These are phyloP conservation scores for Pseudomyrmex flavicornis DNA, from an alignment of 1,140 invertebrate species.

Conservation along the genomic window DNA sequence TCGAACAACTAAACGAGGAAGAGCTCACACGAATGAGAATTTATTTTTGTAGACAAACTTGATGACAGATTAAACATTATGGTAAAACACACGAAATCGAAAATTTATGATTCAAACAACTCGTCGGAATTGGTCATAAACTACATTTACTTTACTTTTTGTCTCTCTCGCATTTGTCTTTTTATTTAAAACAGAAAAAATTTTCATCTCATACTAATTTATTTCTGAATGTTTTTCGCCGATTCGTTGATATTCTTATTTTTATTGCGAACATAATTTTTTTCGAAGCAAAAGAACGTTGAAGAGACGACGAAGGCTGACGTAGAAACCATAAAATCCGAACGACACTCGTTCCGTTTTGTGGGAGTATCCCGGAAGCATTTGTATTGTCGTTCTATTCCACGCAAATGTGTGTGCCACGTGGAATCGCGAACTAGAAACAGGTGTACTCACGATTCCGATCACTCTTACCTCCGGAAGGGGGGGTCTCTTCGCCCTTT, in stretches of 20 bases:
- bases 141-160: not conserved
- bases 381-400: conserved; percentile 17
- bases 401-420: conserved; percentile 18
- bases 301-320: conserved; percentile 25
- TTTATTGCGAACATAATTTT: not conserved
- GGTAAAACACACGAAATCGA: not conserved
- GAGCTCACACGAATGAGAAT: conserved; percentile 13
- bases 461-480: conserved; percentile 41
- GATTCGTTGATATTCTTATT: not conserved
- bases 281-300: not conserved
- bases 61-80: not conserved
- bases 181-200: not conserved
- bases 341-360: conserved; percentile 2
- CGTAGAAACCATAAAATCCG: conserved; percentile 13
- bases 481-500: conserved; percentile 47
- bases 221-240: not conserved
- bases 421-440: conserved; percentile 16
- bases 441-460: conserved; percentile 31
- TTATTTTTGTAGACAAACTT: not conserved
- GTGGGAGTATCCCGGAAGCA: conserved; percentile 12
- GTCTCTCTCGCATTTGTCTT: not conserved
- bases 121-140: not conserved
- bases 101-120: not conserved
- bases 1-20: conserved; percentile 1
- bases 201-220: not conserved